Evolutionary conservation across 64 coral and sea anemone species (phyloP), one percentile per base, ranked within the genome.

Genomic region (Stylophora pistillata): DNA sequence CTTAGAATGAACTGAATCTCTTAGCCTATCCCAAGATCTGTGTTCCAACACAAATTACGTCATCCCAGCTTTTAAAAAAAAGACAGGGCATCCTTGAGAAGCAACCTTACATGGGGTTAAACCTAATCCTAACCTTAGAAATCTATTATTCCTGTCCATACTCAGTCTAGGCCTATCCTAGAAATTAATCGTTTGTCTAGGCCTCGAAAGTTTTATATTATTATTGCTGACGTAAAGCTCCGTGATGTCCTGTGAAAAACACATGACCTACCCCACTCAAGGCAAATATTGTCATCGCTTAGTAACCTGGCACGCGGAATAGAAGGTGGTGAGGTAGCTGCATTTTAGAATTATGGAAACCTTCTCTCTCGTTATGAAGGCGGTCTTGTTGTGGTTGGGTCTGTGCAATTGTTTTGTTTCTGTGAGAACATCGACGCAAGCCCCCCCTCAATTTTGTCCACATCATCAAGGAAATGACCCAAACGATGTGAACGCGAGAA

Each of bases 251-350:
- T 28, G 78, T 81, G 78, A 81, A 57, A 63, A 21, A 81, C 78
- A 64, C 78, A 37, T 81, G 78, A 81, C 78, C 63, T 81, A 81
- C 78, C 78, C 78, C 58, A 1, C 78, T 62, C 18, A 30, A 81
- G 78, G 15, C 78, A 15, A 41, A 81, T 23, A 4, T 77, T 23
- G 21, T 64, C 61, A n/a, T 28, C 18, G 31, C 78, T 81, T 62
- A 15, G 78, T 64, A 62, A 58, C 78, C 57, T 64, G 58, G 78
- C 78, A 81, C 29, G 29, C 32, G 74, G 33, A 77, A 56, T 47
- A 10, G 47, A 47, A 47, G 37, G 26, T 0, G n/a, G 54, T 27
- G 55, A 53, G 73, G 5, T 56, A 53, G 27, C 13, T 7, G 18
- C 26, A 15, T 79, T 61, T 28, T 21, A 32, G 0, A 28, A 18